Evolutionary conservation across 2,113 vertebrate species (phyloP).

Genomic region (Rhea pennata): DNA sequence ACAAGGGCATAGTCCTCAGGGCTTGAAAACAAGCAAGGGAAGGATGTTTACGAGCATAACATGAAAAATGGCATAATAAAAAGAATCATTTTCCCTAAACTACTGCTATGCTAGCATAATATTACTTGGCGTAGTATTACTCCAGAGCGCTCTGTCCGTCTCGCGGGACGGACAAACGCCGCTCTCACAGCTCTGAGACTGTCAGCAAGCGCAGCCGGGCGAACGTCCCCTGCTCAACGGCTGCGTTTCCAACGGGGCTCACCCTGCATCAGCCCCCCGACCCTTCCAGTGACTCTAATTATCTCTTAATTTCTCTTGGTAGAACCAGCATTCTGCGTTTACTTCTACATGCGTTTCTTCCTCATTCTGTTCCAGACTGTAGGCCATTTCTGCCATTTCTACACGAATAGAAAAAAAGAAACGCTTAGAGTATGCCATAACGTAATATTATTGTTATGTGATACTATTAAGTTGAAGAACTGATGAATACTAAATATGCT

Average conservation of each 20-base stretch:
- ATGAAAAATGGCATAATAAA: accelerated
- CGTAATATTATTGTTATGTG: neutral
- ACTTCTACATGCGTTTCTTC: neutral
- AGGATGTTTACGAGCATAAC: too few species aligned
- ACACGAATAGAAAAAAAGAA: neutral
- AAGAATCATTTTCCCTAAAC: neutral
- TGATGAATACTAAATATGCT: neutral
- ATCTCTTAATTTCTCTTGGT: neutral
- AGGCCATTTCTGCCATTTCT: accelerated
- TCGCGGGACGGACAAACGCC: too few species aligned
- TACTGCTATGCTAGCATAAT: accelerated
- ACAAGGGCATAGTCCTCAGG: too few species aligned
- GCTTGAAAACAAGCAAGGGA: too few species aligned
- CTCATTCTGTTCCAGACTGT: neutral
- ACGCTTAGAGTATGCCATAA: neutral
- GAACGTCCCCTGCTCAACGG: neutral
- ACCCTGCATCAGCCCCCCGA: neutral
- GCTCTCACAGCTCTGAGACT: neutral
- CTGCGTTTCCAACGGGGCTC: neutral
- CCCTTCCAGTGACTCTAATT: neutral
- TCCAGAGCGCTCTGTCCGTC: too few species aligned
- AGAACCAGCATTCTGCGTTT: neutral
- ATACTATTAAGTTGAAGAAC: neutral
- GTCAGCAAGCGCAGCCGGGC: too few species aligned
- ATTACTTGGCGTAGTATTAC: accelerated